phyloP scores from a whole-genome alignment of 1,140 invertebrate genomes.

The Drosophila parabipectinata region DNA sequence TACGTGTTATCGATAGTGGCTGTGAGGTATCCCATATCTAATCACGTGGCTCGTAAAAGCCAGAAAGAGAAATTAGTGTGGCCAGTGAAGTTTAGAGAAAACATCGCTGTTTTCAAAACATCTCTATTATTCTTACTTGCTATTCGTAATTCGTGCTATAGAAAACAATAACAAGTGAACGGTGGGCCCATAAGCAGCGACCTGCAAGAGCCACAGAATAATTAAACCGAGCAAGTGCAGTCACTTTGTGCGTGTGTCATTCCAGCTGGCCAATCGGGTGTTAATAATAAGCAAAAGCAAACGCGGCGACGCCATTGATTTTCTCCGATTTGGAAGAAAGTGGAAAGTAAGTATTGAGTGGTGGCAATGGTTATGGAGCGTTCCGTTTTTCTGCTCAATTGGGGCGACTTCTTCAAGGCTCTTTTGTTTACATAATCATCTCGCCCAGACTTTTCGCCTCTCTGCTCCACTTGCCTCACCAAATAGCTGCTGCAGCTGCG shows the following conservation, averaged over 20 bases:
- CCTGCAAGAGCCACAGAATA: neutral
- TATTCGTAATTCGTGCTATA: neutral
- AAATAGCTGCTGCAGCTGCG: slow-evolving; percentile 32
- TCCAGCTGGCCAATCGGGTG: neutral
- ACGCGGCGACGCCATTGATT: slow-evolving; percentile 7
- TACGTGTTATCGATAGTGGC: too few relatives aligned
- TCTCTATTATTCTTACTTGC: neutral
- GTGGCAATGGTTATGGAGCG: slow-evolving; percentile 3
- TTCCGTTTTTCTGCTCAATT: neutral
- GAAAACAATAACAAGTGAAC: neutral
- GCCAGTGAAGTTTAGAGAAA: too few relatives aligned
- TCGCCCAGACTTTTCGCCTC: slow-evolving; percentile 6
- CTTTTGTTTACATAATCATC: slow-evolving; percentile 49
- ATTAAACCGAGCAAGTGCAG: slow-evolving; percentile 5
- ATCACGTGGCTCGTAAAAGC: too few relatives aligned
- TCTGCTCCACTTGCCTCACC: slow-evolving; percentile 3
- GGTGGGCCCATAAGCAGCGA: neutral
- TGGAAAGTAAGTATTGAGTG: slow-evolving; percentile 25
- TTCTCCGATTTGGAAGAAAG: slow-evolving; percentile 26
- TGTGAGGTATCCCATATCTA: too few relatives aligned
- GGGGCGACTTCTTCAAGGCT: slow-evolving; percentile 25
- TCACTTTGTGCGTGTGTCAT: slow-evolving; percentile 26
- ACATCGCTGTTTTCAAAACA: too few relatives aligned
- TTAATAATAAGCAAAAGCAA: neutral
- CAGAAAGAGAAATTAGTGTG: too few relatives aligned